phyloP scores from a whole-genome alignment of 2,113 vertebrate genomes.

The Taxidea taxus region DNA sequence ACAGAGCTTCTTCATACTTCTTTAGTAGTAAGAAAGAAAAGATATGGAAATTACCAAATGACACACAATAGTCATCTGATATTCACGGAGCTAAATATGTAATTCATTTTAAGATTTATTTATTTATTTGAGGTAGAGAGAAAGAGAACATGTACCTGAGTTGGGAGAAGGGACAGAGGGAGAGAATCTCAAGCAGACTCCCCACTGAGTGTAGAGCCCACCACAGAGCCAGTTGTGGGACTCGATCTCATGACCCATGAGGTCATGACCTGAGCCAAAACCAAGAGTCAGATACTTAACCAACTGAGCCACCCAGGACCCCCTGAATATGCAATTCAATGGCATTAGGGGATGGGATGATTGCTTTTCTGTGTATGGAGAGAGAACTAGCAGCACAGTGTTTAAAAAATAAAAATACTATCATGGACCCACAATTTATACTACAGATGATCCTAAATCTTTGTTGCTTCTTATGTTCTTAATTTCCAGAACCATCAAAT shows the following conservation, averaged over 20 bases:
- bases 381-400: background rate
- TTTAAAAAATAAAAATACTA: background rate
- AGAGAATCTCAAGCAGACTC: background rate
- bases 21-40: background rate
- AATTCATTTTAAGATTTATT: background rate
- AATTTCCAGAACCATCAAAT: background rate
- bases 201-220: background rate
- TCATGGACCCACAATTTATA: background rate
- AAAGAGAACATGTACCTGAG: background rate
- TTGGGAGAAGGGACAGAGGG: background rate
- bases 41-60: background rate
- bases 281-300: background rate
- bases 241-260: background rate
- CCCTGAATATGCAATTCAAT: background rate
- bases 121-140: background rate
- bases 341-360: background rate
- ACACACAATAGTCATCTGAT: background rate
- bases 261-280: background rate
- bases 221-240: background rate
- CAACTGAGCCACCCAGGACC: background rate
- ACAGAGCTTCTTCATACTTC: background rate
- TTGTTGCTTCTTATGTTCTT: background rate
- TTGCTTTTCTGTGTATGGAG: background rate
- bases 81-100: background rate
- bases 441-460: background rate